Conservation (phyloP, 1,140 invertebrate species). For the Scaptomyza montana region DNA sequence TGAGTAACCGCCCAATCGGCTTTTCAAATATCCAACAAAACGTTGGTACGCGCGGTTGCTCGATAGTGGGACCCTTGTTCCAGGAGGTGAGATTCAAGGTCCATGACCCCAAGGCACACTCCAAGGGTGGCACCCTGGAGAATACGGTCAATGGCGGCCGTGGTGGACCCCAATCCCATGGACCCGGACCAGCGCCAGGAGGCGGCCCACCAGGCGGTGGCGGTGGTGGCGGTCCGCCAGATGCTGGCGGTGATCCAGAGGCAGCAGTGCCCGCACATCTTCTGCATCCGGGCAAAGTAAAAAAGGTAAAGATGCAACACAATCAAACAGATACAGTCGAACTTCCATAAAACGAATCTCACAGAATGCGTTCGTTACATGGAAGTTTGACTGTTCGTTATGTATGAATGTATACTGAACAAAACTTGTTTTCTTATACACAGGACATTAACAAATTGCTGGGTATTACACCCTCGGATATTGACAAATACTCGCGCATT, state of each 20-base stretch:
- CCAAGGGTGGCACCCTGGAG: constrained; percentile 94
- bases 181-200: constrained; percentile 65
- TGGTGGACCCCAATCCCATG: constrained; percentile 85
- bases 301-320: constrained; percentile 80
- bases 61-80: constrained; percentile 91
- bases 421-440: neutral
- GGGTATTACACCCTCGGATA: constrained; percentile 96
- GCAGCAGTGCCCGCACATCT: constrained; percentile 90
- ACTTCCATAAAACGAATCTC: too few species aligned
- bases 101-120: constrained; percentile 95
- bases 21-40: constrained; percentile 84
- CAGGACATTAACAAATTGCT: constrained; percentile 94
- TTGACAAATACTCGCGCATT: constrained; percentile 98
- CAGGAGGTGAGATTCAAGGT: constrained; percentile 98
- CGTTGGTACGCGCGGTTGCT: constrained; percentile 85
- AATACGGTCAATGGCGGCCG: constrained; percentile 94
- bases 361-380: too few species aligned
- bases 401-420: too few species aligned
- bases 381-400: too few species aligned
- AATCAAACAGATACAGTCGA: too few species aligned
- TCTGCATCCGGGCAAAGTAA: constrained; percentile 90
- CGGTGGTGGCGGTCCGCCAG: constrained; percentile 83
- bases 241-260: constrained; percentile 86
- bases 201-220: constrained; percentile 85
- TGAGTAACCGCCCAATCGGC: constrained; percentile 84